Conservation (phyloP, 1,140 invertebrate genomes). For the Macrobrachium rosenbergii region DNA sequence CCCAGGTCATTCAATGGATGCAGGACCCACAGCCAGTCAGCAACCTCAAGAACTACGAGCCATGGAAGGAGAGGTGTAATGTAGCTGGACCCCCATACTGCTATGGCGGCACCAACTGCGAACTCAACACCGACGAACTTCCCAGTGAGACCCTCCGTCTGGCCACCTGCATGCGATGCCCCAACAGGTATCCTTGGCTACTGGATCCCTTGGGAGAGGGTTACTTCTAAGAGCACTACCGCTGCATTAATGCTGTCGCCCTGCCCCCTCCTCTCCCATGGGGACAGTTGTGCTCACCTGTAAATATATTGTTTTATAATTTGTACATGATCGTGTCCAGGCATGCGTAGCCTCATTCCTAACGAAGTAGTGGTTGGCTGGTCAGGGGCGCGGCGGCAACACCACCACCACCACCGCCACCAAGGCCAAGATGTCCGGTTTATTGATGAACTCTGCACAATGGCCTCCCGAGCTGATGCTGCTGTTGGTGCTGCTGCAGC, state of each 20-base stretch:
- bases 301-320: constrained; percentile 66
- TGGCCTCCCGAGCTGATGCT: too few relatives aligned
- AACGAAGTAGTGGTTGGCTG: constrained; percentile 11
- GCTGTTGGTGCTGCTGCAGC: too few relatives aligned
- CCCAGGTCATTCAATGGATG: constrained; percentile 97
- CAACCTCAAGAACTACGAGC: constrained; percentile 91
- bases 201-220: constrained; percentile 86
- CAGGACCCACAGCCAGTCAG: constrained; percentile 88
- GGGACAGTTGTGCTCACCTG: constrained; percentile 44
- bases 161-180: constrained; percentile 92
- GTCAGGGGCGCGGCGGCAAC: neutral
- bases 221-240: constrained; percentile 47
- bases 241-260: neutral
- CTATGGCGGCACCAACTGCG: constrained; percentile 78
- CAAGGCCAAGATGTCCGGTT: neutral
- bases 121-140: constrained; percentile 90
- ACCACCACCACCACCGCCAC: neutral
- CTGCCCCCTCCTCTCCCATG: neutral
- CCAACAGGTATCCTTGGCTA: constrained; percentile 93
- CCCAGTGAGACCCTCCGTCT: constrained; percentile 93
- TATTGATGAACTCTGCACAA: too few relatives aligned
- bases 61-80: constrained; percentile 93
- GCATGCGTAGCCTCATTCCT: constrained; percentile 38
- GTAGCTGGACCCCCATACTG: constrained; percentile 84
- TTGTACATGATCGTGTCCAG: constrained; percentile 62